These are phyloP conservation scores for Halichoeres trimaculatus DNA, from an alignment of 2,113 vertebrate species.

Conservation along the genomic window DNA sequence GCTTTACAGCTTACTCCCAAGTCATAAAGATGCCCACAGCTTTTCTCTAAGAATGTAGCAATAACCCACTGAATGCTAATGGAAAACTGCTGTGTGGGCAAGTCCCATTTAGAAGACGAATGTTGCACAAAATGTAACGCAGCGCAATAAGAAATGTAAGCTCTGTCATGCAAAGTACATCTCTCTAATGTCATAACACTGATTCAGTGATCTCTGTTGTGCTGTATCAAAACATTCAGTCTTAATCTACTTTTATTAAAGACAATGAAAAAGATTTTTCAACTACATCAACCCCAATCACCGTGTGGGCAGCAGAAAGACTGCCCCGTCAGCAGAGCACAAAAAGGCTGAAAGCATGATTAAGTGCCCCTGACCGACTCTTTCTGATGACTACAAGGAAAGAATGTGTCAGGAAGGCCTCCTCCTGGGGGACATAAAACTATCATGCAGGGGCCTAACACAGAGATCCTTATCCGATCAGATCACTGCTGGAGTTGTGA, in stretches of 20 bases:
- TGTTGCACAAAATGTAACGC: slow-evolving; percentile 10
- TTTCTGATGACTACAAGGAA: slow-evolving; percentile 63
- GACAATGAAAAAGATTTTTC: neutral
- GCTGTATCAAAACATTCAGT: neutral
- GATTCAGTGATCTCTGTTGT: neutral
- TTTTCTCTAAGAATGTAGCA: slow-evolving; percentile 72
- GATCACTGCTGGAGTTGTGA: slow-evolving; percentile 13
- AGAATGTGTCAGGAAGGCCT: slow-evolving; percentile 55
- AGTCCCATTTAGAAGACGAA: slow-evolving; percentile 43
- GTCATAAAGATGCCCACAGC: slow-evolving; percentile 66
- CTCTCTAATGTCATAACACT: neutral
- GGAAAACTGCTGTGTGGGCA: slow-evolving; percentile 28
- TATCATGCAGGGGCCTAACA: slow-evolving; percentile 23
- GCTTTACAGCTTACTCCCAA: slow-evolving; percentile 72
- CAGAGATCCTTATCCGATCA: slow-evolving; percentile 47
- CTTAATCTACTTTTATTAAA: slow-evolving; percentile 1
- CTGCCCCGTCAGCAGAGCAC: slow-evolving; percentile 20
- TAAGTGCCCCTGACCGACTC: slow-evolving; percentile 56
- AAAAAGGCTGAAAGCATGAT: slow-evolving; percentile 48
- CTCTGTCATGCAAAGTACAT: neutral
- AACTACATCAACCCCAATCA: slow-evolving; percentile 3
- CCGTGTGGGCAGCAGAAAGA: neutral
- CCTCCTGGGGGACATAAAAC: slow-evolving; percentile 46
- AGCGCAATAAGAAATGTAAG: neutral
- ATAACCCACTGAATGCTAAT: slow-evolving; percentile 63